Evolutionary conservation across 2,888 invertebrate species (phyloP).

Genomic region (Hirtodrosophila confusa): DNA sequence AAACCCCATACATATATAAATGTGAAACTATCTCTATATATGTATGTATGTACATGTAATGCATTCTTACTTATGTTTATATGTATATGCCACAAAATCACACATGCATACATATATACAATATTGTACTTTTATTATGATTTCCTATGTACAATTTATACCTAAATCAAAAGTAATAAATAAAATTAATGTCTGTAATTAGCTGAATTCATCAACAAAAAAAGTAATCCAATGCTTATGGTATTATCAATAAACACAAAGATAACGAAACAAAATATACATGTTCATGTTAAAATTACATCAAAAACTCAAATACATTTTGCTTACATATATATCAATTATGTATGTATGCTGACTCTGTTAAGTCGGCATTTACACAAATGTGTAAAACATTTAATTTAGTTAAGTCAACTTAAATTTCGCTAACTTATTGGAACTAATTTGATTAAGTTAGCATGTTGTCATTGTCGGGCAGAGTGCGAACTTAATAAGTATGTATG

Average conservation of each 20-base stretch:
- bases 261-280: slow-evolving; percentile 64
- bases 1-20: slow-evolving; percentile 58
- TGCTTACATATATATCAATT: slow-evolving; percentile 56
- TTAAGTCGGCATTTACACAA: slow-evolving; percentile 46
- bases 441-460: too few species aligned
- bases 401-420: slow-evolving; percentile 40
- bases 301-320: slow-evolving; percentile 54
- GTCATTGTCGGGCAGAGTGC: slow-evolving; percentile 2
- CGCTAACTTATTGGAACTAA: too few species aligned
- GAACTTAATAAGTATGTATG: slow-evolving; percentile 7
- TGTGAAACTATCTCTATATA: slow-evolving; percentile 56
- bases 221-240: slow-evolving; percentile 62
- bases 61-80: slow-evolving; percentile 47
- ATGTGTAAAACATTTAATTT: slow-evolving; percentile 50
- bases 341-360: slow-evolving; percentile 51
- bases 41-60: slow-evolving; percentile 52
- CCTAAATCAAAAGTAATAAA: slow-evolving; percentile 61
- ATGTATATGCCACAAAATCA: slow-evolving; percentile 55
- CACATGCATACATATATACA: slow-evolving; percentile 57
- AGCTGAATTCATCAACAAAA: slow-evolving; percentile 62
- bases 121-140: slow-evolving; percentile 65
- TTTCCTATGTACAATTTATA: slow-evolving; percentile 63
- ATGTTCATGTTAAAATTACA: slow-evolving; percentile 70
- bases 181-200: slow-evolving; percentile 70
- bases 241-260: slow-evolving; percentile 67